phyloP scores from a whole-genome alignment of 2,797 vertebrate species.

The Tenualosa thibaudeaui region DNA sequence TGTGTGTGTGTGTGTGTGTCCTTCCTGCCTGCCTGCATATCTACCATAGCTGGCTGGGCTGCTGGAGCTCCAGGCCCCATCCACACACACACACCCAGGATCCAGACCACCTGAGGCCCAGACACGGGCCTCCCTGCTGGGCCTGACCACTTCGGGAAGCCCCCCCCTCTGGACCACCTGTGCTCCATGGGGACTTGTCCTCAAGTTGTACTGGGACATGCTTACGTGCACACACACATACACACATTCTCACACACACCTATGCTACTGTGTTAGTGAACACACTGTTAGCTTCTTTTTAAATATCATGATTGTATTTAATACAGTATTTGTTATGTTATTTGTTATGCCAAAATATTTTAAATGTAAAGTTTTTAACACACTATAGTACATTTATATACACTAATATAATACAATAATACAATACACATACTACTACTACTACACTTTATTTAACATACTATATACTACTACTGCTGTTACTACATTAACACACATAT shows the following conservation, averaged over 20 bases:
- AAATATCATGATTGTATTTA: too few relatives aligned
- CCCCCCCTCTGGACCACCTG: background rate
- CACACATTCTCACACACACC: background rate
- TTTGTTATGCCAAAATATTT: too few relatives aligned
- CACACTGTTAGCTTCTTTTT: too few relatives aligned
- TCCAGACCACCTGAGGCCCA: background rate
- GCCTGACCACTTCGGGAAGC: background rate
- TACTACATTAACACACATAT: background rate
- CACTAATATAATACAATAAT: too few relatives aligned
- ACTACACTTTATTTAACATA: too few relatives aligned
- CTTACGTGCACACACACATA: background rate
- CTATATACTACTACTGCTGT: too few relatives aligned
- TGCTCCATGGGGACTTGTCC: background rate
- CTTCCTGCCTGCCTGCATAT: background rate
- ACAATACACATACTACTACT: too few relatives aligned
- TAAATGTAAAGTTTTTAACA: too few relatives aligned
- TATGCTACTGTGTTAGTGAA: too few relatives aligned
- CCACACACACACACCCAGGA: background rate
- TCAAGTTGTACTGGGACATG: background rate
- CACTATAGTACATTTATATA: too few relatives aligned
- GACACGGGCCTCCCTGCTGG: background rate
- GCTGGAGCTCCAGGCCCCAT: background rate
- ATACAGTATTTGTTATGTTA: too few relatives aligned
- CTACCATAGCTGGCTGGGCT: background rate
- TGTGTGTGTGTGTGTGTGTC: background rate